These are phyloP conservation scores for Barypeithes pellucidus DNA, from an alignment of 2,888 invertebrate genomes.

Conservation along the genomic window DNA sequence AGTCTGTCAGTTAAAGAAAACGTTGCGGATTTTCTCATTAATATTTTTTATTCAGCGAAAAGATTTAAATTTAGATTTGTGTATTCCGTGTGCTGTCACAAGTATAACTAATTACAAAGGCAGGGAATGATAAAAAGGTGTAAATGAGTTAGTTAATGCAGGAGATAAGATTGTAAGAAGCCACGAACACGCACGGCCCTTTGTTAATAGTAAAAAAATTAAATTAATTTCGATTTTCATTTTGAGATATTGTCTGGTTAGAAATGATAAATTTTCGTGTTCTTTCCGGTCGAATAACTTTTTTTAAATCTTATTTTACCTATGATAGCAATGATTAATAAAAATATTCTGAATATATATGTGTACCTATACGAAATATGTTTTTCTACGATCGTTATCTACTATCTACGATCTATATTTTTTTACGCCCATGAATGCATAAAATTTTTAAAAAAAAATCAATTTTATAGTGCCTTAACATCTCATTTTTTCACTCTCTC, in stretches of 20 bases:
- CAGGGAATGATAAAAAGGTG: constrained; percentile 48
- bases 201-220: constrained; percentile 29
- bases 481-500: too few relatives aligned
- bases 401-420: too few relatives aligned
- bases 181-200: constrained; percentile 38
- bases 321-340: too few relatives aligned
- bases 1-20: too few relatives aligned
- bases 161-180: constrained; percentile 50
- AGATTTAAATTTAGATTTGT: constrained; percentile 47
- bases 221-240: constrained; percentile 19
- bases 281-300: too few relatives aligned
- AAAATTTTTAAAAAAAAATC: too few relatives aligned
- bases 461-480: too few relatives aligned
- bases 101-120: constrained; percentile 45
- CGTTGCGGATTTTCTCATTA: constrained; percentile 1
- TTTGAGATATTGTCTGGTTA: constrained; percentile 14
- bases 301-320: too few relatives aligned
- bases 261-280: constrained; percentile 18
- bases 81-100: constrained; percentile 44
- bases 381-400: too few relatives aligned
- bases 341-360: too few relatives aligned
- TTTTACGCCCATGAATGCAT: too few relatives aligned
- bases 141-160: constrained; percentile 50
- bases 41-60: constrained; percentile 21
- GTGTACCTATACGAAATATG: too few relatives aligned